Base-by-base conservation (phyloP, 1,140 invertebrate species). In the Pogonomyrmex californicus region DNA sequence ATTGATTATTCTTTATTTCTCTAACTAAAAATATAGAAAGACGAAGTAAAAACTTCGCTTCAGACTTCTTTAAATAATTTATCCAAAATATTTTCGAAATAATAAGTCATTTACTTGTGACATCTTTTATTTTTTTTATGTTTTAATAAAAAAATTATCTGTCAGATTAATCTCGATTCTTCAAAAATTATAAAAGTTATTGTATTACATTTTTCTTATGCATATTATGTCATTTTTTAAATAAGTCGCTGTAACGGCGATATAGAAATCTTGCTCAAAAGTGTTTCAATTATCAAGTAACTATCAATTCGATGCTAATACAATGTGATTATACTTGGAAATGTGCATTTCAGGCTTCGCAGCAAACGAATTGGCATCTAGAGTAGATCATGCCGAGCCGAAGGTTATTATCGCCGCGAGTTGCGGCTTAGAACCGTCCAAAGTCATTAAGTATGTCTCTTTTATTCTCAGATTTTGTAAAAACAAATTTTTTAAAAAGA, bases 341-440 rank as follows among this genome's bases (percentile, higher is more conserved):
- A 56, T 81, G 30, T 3, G 3, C 7, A 17, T 86, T 87, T 90
- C 93, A 97, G 98, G 98, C 51, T 99, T 99, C 94, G 98, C 98
- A 1, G 97, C 98, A 0, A 96, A 97, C 70, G 98, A 99, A 94
- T 95, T 99, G 4, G 97, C 98, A 41, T 96, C 96, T 0, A 96
- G 98, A 75, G 99, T 99, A 79, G 96, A 98, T 88, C 98, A 99
- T 92, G 97, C 98, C 4, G 96, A 97, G 94, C 98, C 98, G 0
- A 98, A 98, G 92, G 96, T 99, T 3, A 97, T 99, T 47, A 97
- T 99, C 38, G 97, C 98, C 17, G 98, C 98, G 0, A 99, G 98
- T 94, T 98, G 97, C 93, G 98, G 98, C 4, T 96, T 99, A 4
- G 98, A 99, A 94, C 98, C 98, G 0, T 97, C 97, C 60, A 98